Conservation (phyloP, 1,140 invertebrate species). For the Holotrichia oblita region DNA sequence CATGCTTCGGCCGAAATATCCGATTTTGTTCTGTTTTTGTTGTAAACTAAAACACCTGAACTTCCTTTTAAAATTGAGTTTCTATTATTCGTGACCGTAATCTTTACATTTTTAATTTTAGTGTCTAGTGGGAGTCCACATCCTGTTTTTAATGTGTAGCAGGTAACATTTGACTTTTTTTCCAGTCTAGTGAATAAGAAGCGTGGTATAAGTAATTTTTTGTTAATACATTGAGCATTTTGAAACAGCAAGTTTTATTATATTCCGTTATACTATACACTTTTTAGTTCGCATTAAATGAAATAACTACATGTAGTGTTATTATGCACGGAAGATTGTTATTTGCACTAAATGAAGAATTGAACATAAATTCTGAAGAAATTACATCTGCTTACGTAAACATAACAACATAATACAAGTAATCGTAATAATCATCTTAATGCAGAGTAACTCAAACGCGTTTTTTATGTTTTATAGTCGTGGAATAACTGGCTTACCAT, state of each 20-base stretch:
- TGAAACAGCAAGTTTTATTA: not conserved
- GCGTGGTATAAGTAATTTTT: not conserved
- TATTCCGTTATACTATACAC: not conserved
- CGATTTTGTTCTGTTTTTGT: not conserved
- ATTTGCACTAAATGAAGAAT: not conserved
- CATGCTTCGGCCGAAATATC: too few species aligned
- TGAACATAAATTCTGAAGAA: not conserved
- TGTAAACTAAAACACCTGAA: not conserved
- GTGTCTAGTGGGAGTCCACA: not conserved
- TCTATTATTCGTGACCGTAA: not conserved
- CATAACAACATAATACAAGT: not conserved
- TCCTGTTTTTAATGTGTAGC: not conserved
- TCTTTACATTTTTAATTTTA: not conserved
- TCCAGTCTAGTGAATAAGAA: conserved; percentile 4
- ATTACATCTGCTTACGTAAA: not conserved
- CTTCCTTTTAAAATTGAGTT: not conserved
- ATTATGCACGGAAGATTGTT: not conserved
- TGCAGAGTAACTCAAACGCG: not conserved
- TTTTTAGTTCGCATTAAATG: not conserved
- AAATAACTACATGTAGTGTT: not conserved
- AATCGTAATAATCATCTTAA: not conserved
- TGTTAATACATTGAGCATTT: not conserved
- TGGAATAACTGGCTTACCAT: not conserved
- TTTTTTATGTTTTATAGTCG: not conserved
- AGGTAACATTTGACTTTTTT: conserved; percentile 1